Evolutionary conservation across 2,888 invertebrate genomes (phyloP), one percentile per base, ranked within the genome.

Genomic region (Cyclophora punctaria): DNA sequence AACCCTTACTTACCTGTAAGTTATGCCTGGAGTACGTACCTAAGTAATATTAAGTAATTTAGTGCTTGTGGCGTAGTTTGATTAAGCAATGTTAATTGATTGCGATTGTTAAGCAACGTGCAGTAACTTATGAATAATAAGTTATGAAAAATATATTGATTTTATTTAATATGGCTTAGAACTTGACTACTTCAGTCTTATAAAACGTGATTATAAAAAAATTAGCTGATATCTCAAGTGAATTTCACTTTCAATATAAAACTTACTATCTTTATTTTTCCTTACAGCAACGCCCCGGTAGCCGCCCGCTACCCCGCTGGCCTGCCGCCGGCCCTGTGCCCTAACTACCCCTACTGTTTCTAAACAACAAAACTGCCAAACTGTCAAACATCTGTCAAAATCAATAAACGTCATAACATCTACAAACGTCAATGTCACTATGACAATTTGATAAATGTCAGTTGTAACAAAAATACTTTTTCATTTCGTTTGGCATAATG

Each of bases 301-400:
- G 84, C 78, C 0, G 65, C 82, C 7, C 77, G 80, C 49, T 90
- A 89, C 70, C 90, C 90, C n/a, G 90, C 90, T 7, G 84, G 80
- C 57, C 80, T 90, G 57, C 79, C 84, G 61, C 78, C 90, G 5
- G 87, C 90, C 3, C 77, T 83, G 44, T 90, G 90, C 79, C 90
- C 90, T 56, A 90, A 90, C 86, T 91, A 91, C 78, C 91, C 91
- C 1, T 90, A 88, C 83, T 91, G 90, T 68, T 81, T 61, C 59
- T 76, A 66, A 74, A 66, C 48, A 20, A 7, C 42, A 43, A 44
- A 44, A 5, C 4, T 7, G 44, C 34, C 34, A 33, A 33, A 20
- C 44, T 34, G 44, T 34, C 44, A 33, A 6, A 33, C 34, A 20
- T 4, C 44, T 44, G 44, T 44, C 33, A 44, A 44, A 7, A 34